Percentiles rank a stretch among this genome's conserved stretches.
Conservation (phyloP, 2,797 vertebrate genomes). For the Parauchenoglanis punctatus region DNA sequence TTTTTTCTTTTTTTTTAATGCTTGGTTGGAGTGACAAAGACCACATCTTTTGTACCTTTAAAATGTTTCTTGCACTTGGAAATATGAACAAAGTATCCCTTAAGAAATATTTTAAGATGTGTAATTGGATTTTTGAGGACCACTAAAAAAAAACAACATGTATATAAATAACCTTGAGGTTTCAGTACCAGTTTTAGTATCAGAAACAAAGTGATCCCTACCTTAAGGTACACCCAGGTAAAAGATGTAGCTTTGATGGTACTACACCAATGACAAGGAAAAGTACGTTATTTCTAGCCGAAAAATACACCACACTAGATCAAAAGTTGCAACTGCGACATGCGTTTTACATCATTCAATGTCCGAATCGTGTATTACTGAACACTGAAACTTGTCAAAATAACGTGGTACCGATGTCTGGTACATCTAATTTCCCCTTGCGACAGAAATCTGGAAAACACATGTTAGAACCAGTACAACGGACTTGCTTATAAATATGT, state of each 20-base stretch:
- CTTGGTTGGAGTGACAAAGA: not conserved
- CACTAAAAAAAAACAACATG: not conserved
- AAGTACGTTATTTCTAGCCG: not conserved
- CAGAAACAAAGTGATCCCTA: not conserved
- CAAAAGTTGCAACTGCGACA: not conserved
- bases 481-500: constrained; percentile 8
- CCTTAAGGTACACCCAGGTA: not conserved
- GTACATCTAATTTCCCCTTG: not conserved
- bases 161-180: not conserved
- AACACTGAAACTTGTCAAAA: not conserved
- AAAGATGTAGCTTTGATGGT: not conserved
- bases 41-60: not conserved
- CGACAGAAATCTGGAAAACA: not conserved
- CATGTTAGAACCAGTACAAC: not conserved
- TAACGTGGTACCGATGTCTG: not conserved
- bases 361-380: not conserved
- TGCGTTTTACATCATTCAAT: not conserved
- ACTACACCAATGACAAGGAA: not conserved
- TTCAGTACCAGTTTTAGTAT: not conserved
- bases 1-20: too few relatives aligned
- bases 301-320: not conserved
- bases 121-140: not conserved
- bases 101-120: not conserved
- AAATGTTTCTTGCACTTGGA: not conserved
- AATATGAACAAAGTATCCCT: not conserved